Evolutionary conservation across 2,888 invertebrate species (phyloP).

Genomic region (Aleiodes leptofemur): DNA sequence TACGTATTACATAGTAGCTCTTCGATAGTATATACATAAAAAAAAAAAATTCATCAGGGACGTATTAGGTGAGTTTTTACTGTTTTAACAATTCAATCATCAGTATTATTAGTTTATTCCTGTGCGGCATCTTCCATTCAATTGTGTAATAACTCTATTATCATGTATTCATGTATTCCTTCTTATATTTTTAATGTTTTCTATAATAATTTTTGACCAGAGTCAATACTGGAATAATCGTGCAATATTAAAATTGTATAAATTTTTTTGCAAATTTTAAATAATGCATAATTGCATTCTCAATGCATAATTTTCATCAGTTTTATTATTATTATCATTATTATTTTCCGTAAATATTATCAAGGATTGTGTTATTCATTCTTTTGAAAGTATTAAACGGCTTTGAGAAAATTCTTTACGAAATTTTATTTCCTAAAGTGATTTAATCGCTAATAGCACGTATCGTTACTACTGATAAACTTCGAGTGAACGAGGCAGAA

Average conservation of each 20-base stretch:
- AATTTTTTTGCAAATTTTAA: background rate
- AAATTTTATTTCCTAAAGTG: conserved; percentile 21
- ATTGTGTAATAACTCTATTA: background rate
- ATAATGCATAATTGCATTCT: conserved; percentile 9
- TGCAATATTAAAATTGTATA: conserved; percentile 37
- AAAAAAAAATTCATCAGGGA: conserved; percentile 42
- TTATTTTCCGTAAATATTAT: background rate
- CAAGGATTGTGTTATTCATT: background rate
- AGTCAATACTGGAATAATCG: conserved; percentile 9
- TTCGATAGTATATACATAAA: conserved; percentile 53
- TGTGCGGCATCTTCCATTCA: conserved; percentile 19
- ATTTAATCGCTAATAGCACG: background rate
- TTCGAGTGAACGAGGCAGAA: conserved; percentile 11
- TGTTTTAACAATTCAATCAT: conserved; percentile 21
- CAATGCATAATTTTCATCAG: background rate
- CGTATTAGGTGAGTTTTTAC: conserved; percentile 14
- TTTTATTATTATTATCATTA: background rate
- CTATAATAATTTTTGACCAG: background rate
- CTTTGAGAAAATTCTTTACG: conserved; percentile 1
- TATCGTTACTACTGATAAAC: conserved; percentile 5
- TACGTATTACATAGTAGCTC: conserved; percentile 51
- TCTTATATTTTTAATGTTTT: conserved; percentile 4
- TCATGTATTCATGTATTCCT: conserved; percentile 14
- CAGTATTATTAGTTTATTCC: conserved; percentile 2
- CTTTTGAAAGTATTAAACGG: background rate